Evolutionary conservation across 2,113 vertebrate species (phyloP), one percentile per base, ranked within the genome.

Genomic region (Oryzias curvinotus): DNA sequence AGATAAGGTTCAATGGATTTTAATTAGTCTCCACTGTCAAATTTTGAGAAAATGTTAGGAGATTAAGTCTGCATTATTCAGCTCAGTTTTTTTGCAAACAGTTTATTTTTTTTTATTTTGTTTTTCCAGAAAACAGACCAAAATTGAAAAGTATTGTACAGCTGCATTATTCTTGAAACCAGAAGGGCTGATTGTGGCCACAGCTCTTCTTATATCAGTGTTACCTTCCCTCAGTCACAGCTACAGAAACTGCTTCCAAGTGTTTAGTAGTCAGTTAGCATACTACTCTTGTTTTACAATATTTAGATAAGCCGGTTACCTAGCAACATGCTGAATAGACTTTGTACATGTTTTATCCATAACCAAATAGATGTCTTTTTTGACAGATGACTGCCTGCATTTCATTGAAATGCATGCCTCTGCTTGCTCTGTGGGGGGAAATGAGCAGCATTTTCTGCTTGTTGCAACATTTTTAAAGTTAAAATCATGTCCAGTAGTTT

Each of bases 281-380:
- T 83, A 71, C 70, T 43, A 49, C 63, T 78, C 68, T 53, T 82
- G 82, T 84, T 87, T 81, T 85, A 82, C 86, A 85, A 85, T 88
- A 88, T 90, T 89, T 90, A 88, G 82, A 89, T 87, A 87, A 87
- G 82, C 66, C 14, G 26, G 79, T 87, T 86, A 76, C 77, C 71
- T 79, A 84, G 87, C 68, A 84, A 76, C 30, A 5, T 4, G 19
- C 48, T 58, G 73, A 82, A 69, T 81, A 73, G 73, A 87, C 83
- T 80, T 81, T 87, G 77, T 51, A 71, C 82, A 49, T 45, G 59
- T 41, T 57, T 75, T 72, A 66, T 73, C 57, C 69, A 71, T 55
- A 78, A 75, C 81, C 69, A 87, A 84, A 83, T 75, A 83, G 25
- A 54, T 55, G 62, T 52, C 68, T 26, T 44, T 70, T 82, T 57